phyloP scores from a whole-genome alignment of 2,888 invertebrate genomes.

The Xylophagus ater region DNA sequence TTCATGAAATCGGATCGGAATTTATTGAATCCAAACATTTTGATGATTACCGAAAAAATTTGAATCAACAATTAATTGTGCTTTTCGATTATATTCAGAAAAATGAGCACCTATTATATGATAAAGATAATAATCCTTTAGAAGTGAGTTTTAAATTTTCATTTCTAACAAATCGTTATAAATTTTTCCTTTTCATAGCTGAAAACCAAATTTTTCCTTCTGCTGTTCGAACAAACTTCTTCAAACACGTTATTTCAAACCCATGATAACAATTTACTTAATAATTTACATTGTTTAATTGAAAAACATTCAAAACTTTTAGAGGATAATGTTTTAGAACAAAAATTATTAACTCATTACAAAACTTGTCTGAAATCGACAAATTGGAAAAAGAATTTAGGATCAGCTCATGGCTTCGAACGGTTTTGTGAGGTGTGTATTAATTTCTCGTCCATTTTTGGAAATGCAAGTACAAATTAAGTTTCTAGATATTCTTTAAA shows the following conservation, averaged over 20 bases:
- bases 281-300: slow-evolving; percentile 19
- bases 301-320: neutral
- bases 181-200: slow-evolving; percentile 8
- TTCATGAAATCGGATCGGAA: slow-evolving; percentile 25
- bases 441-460: too few species aligned
- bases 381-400: slow-evolving; percentile 31
- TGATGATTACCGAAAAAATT: slow-evolving; percentile 21
- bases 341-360: slow-evolving; percentile 25
- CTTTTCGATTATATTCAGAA: slow-evolving; percentile 28
- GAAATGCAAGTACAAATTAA: neutral
- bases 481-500: neutral
- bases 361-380: slow-evolving; percentile 25
- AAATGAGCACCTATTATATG: slow-evolving; percentile 14
- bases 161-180: slow-evolving; percentile 21
- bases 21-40: slow-evolving; percentile 26
- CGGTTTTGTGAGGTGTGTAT: slow-evolving; percentile 26
- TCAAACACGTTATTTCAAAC: slow-evolving; percentile 23
- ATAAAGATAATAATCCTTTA: slow-evolving; percentile 9
- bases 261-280: slow-evolving; percentile 19
- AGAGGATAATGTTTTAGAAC: slow-evolving; percentile 1
- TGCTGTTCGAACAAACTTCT: slow-evolving; percentile 30
- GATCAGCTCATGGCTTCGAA: slow-evolving; percentile 28
- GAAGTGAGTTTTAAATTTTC: slow-evolving; percentile 11
- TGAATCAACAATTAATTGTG: slow-evolving; percentile 26
- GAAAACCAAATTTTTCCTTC: slow-evolving; percentile 20